A percentile compares a stretch with the other conserved stretches of the same genome.
These are phyloP conservation scores for Ptychodera flava DNA, from an alignment of 35 echinoderm and acorn worm genomes.

Conservation along the genomic window DNA sequence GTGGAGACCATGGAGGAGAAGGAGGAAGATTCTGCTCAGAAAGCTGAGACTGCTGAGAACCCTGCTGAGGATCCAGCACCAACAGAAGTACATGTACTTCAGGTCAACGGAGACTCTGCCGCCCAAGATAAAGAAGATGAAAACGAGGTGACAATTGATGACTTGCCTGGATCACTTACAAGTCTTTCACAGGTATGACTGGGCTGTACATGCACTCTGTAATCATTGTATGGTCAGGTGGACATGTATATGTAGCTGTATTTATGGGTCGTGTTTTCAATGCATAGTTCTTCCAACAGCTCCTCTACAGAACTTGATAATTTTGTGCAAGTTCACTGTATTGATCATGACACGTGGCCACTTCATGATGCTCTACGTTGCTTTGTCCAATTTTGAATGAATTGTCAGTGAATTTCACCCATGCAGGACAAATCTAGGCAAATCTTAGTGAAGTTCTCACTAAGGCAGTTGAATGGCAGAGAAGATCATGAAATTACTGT, in stretches of 20 bases:
- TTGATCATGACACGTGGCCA: too few species aligned
- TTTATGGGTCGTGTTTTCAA: not conserved
- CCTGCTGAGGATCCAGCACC: constrained; percentile 4
- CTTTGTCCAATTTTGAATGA: too few species aligned
- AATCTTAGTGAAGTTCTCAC: too few species aligned
- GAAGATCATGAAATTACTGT: too few species aligned
- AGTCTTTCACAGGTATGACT: constrained; percentile 76
- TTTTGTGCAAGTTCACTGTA: too few species aligned
- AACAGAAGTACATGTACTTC: not conserved
- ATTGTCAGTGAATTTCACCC: too few species aligned
- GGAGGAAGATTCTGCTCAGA: not conserved
- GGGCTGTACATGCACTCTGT: not conserved
- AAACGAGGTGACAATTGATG: constrained; percentile 76
- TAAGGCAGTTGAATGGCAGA: too few species aligned
- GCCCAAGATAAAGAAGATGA: constrained; percentile 43
- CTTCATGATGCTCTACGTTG: too few species aligned
- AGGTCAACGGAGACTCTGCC: not conserved
- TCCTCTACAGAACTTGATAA: not conserved
- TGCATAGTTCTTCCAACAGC: not conserved
- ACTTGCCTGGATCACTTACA: constrained; percentile 69
- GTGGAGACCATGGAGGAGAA: not conserved
- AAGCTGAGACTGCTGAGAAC: not conserved
- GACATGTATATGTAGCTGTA: not conserved
- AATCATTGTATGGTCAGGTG: not conserved
- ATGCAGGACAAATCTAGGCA: too few species aligned